Base-by-base conservation (phyloP, 30 jellyfish, hydroid and myxozoan species). In the Catostylus mosaicus region DNA sequence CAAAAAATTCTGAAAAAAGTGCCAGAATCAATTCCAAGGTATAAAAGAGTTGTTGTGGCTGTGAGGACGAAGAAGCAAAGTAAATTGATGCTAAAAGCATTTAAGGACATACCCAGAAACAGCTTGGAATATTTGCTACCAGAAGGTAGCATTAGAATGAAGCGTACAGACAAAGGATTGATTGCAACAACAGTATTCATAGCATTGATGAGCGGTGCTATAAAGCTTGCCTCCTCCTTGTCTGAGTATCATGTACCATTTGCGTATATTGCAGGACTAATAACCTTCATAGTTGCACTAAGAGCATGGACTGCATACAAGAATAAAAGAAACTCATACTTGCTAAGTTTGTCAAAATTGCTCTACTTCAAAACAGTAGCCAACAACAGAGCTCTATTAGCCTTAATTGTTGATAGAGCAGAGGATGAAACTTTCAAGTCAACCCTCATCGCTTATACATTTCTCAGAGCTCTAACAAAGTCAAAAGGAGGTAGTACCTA, bases 221-320 rank as follows among this genome's bases (percentile, higher is more conserved):
- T 86, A n/a, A 85, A 82, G 57, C 23, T 75, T 14, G 69, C 84
- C 3, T 30, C 96, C n/a, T 32, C 81, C 0, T 63, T 86, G 38
- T 71, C 91, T 5, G 95, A 85, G 26, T 73, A 78, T 60, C 83
- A 86, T 32, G 52, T 87, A 18, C 68, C 70, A 46, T 86, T 80
- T 91, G 62, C 85, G 34, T 80, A 61, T 33, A 84, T 86, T 20
- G 95, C 87, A 0, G 98, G 96, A 5, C 47, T 70, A 30, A 75
- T 77, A 29, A 73, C 95, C 18, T 96, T 75, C 46, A 30, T 92
- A 65, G 60, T 92, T 1, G 98, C 92, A 0, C 85, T 92, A 35
- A 54, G 86, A 48, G 90, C 96, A n/a, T 92, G 98, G 98, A 92
- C 66, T 85, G 91, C 95, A 22, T 92, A 92, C 84, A 85, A 79